Conservation (phyloP, 2,113 vertebrate genomes). For the Hippocampus barbouri region DNA sequence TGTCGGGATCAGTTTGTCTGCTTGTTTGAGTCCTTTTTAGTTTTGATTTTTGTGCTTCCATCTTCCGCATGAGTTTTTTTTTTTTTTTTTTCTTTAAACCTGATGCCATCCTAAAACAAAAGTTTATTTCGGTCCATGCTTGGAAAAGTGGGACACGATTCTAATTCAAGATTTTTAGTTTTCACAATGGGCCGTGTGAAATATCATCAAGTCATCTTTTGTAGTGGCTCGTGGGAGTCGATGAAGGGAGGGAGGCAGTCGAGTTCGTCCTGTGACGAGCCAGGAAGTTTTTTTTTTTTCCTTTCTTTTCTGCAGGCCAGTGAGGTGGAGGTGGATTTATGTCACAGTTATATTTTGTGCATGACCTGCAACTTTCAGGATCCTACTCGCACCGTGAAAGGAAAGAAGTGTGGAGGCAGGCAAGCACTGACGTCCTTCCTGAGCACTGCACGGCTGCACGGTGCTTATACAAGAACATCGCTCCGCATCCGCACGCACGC, state of each 20-base stretch:
- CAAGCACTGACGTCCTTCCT: conserved; percentile 55
- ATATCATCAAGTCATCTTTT: neutral
- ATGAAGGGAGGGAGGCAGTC: conserved; percentile 30
- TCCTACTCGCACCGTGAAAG: conserved; percentile 56
- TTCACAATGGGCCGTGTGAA: neutral
- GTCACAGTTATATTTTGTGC: conserved; percentile 57
- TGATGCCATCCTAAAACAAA: conserved; percentile 32
- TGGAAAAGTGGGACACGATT: conserved; percentile 39
- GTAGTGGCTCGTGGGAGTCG: conserved; percentile 31
- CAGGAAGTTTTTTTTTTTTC: conserved; percentile 16
- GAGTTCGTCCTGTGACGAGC: conserved; percentile 39
- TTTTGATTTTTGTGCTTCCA: neutral
- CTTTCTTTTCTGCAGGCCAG: conserved; percentile 40
- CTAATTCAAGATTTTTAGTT: conserved; percentile 4
- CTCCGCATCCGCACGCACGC: neutral
- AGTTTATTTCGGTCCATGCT: conserved; percentile 34
- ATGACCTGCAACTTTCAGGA: conserved; percentile 47
- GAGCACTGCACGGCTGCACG: conserved; percentile 35
- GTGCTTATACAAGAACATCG: conserved; percentile 55
- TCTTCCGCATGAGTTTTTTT: conserved; percentile 17
- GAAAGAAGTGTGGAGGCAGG: conserved; percentile 59
- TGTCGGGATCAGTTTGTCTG: conserved; percentile 10
- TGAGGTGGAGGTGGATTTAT: conserved; percentile 57
- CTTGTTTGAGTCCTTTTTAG: conserved; percentile 1
- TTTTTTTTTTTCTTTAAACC: conserved; percentile 45